Evolutionary conservation across 2,797 vertebrate species (phyloP).

Genomic region (Sparus aurata): DNA sequence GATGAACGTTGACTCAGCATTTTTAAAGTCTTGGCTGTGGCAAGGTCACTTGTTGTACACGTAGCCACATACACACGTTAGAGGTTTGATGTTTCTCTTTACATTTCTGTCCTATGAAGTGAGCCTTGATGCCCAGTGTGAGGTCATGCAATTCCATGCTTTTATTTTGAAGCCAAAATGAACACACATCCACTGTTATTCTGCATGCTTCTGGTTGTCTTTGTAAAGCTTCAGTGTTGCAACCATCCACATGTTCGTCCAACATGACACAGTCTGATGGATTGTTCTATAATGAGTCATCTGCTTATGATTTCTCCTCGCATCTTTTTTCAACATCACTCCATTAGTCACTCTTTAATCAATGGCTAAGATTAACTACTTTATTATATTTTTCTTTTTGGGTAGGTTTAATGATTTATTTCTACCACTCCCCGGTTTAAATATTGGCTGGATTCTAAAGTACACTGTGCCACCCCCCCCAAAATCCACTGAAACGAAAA

Average conservation of each 20-base stretch:
- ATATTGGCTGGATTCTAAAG: background rate
- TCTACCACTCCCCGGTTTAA: background rate
- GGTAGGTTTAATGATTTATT: background rate
- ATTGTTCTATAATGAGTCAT: slow-evolving; percentile 6
- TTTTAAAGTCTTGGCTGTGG: background rate
- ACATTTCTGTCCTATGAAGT: background rate
- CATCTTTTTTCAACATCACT: background rate
- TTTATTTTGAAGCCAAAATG: slow-evolving; percentile 54
- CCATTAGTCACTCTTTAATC: background rate
- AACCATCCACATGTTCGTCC: background rate
- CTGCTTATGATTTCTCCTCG: slow-evolving; percentile 18
- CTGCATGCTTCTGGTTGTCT: background rate
- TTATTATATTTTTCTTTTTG: background rate
- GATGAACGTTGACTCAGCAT: background rate
- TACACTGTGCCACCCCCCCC: background rate
- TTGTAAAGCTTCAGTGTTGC: background rate
- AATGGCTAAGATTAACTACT: background rate
- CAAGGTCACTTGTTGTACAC: background rate
- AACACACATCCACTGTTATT: background rate
- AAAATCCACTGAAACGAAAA: background rate
- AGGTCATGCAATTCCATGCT: background rate
- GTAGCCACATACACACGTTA: background rate
- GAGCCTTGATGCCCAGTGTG: too few relatives aligned
- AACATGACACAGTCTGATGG: slow-evolving; percentile 22
- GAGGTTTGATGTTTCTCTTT: background rate